These are phyloP conservation scores for Rafetus swinhoei DNA, from an alignment of 2,113 vertebrate genomes.

Conservation along the genomic window DNA sequence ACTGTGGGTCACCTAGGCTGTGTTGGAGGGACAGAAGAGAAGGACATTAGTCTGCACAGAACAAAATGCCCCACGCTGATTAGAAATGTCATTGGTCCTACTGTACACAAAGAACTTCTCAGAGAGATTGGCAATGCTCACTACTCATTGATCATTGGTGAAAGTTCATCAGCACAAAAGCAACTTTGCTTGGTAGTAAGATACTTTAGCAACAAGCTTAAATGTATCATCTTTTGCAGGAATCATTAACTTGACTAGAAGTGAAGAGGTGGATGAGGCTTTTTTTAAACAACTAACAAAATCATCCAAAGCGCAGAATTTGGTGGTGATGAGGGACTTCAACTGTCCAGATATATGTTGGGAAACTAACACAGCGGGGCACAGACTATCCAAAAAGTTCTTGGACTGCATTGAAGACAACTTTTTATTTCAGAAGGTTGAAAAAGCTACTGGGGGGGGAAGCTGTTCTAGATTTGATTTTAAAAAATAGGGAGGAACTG, in stretches of 20 bases:
- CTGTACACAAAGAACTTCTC: neutral
- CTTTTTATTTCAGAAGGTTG: too few species aligned
- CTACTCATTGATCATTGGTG: neutral
- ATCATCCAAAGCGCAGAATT: too few species aligned
- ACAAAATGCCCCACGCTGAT: neutral
- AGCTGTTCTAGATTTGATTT: too few species aligned
- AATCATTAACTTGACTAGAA: neutral
- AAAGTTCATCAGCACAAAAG: neutral
- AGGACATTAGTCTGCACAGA: neutral
- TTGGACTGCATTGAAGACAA: too few species aligned
- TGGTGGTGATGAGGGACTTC: too few species aligned
- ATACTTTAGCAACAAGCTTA: neutral
- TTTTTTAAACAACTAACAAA: too few species aligned
- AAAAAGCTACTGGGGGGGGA: too few species aligned
- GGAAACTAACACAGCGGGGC: too few species aligned
- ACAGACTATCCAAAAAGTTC: too few species aligned
- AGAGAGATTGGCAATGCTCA: neutral
- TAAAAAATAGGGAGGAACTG: too few species aligned
- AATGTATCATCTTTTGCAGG: neutral
- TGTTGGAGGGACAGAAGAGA: neutral
- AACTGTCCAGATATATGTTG: too few species aligned
- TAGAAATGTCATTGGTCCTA: neutral
- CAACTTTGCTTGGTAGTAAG: neutral
- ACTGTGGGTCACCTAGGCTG: neutral
- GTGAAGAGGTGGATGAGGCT: too few species aligned